Base-by-base conservation (phyloP, 2,113 vertebrate species). In the Cricetomys ansorgei region DNA sequence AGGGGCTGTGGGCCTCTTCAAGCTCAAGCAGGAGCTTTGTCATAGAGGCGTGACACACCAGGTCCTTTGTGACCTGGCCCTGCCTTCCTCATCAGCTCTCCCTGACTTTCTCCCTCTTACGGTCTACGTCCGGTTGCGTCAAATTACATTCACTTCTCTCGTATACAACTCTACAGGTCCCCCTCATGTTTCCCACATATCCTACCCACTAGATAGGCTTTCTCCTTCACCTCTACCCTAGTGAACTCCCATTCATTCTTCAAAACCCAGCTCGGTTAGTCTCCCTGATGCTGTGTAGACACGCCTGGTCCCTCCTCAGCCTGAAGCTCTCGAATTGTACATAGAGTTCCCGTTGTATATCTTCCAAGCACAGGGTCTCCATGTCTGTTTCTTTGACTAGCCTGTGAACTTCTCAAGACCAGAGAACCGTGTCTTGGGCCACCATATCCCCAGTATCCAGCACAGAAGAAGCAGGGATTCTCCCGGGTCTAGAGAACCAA, bases 21-120 rank as follows among this genome's bases (percentile, higher is more conserved):
- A 25, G 65, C 21, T 88, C 37, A 31, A 40, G 65, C 29, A 37
- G 25, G 1, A 50, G 50, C 40, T 73, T 7, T 3, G 21, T 88
- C 1, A 13, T 17, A 48, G 59, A 53, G 34, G 25, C 55, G 3
- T 21, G 40, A 53, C n/a, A 6, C 0, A 0, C 0, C 17, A 25
- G 57, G 43, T 15, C 59, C 65, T 73, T 37, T 0, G 19, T 64
- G 50, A 48, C 50, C 31, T 4, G 4, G 25, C 15, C 34, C 84
- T 67, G 84, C 59, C 93, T 83, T 81, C 62, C 13, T 53, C 0
- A 0, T 17, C 29, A 40, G 25, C 70, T 80, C 31, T 0, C 57
- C 83, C 64, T 34, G 19, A 27, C 10, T 23, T 34, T 34, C 19
- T 15, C 11, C 50, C 43, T 73, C 4, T 31, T 5, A 0, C 23